These are phyloP conservation scores for Meriones unguiculatus DNA, from an alignment of 2,113 vertebrate species.

Conservation along the genomic window DNA sequence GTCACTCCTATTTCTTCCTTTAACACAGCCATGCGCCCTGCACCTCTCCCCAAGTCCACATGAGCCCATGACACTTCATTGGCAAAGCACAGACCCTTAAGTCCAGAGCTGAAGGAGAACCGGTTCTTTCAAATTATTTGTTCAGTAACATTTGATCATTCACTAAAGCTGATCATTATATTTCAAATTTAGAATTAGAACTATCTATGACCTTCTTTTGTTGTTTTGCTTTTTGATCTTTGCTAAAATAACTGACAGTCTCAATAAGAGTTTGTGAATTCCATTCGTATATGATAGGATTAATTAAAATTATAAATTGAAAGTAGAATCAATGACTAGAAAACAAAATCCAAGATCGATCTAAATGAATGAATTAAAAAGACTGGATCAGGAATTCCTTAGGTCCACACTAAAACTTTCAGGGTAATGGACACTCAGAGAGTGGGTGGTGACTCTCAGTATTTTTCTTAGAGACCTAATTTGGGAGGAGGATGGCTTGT, in stretches of 20 bases:
- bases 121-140: background rate
- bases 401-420: background rate
- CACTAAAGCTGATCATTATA: background rate
- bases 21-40: background rate
- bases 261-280: background rate
- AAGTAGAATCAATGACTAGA: background rate
- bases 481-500: background rate
- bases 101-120: background rate
- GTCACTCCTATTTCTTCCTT: background rate
- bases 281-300: background rate
- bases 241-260: conserved; percentile 14
- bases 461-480: background rate
- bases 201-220: background rate
- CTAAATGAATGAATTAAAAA: background rate
- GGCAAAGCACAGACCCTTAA: background rate
- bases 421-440: background rate
- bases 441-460: background rate
- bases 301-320: background rate
- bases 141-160: background rate
- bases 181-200: conserved; percentile 24
- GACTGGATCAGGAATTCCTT: background rate
- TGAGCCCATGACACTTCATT: background rate
- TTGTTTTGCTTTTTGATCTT: background rate
- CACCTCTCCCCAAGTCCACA: background rate
- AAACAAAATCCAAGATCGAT: background rate